Conservation (phyloP, 2,797 vertebrate species). For the Zalophus californianus region DNA sequence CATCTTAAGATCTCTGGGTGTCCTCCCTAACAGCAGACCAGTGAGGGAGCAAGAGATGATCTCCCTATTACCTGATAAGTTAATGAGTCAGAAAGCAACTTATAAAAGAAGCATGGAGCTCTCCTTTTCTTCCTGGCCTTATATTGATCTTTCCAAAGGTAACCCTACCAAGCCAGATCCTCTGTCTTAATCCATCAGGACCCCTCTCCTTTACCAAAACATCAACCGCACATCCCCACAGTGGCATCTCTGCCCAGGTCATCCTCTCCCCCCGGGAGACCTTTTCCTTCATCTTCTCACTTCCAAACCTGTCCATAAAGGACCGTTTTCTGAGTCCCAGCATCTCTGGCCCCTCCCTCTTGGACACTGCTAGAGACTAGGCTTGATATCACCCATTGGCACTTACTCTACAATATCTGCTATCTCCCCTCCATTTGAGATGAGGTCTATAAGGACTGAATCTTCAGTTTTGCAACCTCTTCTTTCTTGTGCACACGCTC, state of each 20-base stretch:
- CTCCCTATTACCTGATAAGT: background rate
- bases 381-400: background rate
- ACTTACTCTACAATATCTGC: background rate
- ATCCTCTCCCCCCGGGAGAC: background rate
- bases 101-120: background rate
- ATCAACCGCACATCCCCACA: background rate
- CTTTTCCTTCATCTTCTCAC: background rate
- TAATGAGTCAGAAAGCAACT: background rate
- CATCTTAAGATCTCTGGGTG: background rate
- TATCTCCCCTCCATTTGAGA: background rate
- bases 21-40: background rate
- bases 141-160: background rate
- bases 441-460: background rate
- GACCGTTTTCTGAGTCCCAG: background rate
- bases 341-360: background rate
- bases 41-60: background rate
- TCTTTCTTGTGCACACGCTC: background rate
- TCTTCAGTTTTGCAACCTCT: background rate
- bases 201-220: background rate
- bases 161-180: background rate
- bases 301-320: background rate
- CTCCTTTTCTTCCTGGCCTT: background rate
- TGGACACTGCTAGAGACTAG: background rate
- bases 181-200: background rate
- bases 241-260: background rate